Base-by-base conservation (phyloP, 2,797 vertebrate species). In the Myotis vivesi region DNA sequence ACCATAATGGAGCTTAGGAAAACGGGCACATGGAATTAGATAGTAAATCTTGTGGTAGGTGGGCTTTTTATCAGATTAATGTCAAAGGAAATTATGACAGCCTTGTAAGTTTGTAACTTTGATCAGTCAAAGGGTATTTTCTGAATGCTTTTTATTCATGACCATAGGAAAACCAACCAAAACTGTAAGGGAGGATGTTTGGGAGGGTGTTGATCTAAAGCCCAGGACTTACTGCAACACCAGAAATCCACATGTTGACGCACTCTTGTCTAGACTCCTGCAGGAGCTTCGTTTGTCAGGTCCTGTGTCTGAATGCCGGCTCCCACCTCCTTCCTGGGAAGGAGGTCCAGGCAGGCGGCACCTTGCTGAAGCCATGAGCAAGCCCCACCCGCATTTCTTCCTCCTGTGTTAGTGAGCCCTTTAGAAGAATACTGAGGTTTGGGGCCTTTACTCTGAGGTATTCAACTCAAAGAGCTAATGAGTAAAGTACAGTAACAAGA, bases 391-490 rank as follows among this genome's bases (percentile, higher is more conserved):
- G 1, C 41, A 13, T 8, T 20, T n/a, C 51, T 71, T 17, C 8
- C 62, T 86, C 25, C 57, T 77, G 33, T 0, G 12, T 38, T 86
- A 17, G 30, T 33, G 77, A 87, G 89, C 33, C 53, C 71, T 91
- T 81, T 51, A 95, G 73, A 94, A 81, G 30, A 96, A 94, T 25
- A n/a, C 28, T 88, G 95, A 95, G 82, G 51, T 86, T 92, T 95
- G 64, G 62, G 66, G 66, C 80, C 79, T 96, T 90, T 53, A 73
- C 71, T 75, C 94, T 5, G 87, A 92, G 91, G 84, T 93, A 76
- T 33, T 57, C 89, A 92, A 95, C 94, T 97, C 96, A 95, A 95
- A 95, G 59, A 93, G 73, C 93, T 96, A 94, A 87, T 93, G 79
- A 95, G 89, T 92, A 93, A 96, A 96, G 38, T 80, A 92, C 44